These are phyloP conservation scores for Colistium nudipinnis DNA, from an alignment of 2,113 vertebrate genomes.

Conservation along the genomic window DNA sequence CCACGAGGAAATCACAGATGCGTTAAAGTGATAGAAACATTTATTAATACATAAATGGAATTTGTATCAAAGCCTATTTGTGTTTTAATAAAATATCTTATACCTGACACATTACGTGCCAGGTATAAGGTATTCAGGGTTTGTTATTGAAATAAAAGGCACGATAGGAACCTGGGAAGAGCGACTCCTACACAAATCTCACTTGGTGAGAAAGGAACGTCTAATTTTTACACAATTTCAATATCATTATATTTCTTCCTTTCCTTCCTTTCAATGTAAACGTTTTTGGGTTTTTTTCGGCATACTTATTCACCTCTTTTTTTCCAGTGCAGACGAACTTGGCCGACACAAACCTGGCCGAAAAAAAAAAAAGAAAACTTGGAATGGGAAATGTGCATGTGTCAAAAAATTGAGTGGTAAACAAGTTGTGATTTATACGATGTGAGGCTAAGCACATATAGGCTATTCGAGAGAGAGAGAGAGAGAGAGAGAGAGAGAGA, in stretches of 20 bases:
- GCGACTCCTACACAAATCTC: not conserved
- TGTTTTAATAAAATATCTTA: not conserved
- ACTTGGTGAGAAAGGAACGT: no score
- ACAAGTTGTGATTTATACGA: not conserved
- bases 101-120: not conserved
- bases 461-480: no score
- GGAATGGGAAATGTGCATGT: not conserved
- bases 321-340: constrained; percentile 3
- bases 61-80: not conserved
- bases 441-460: not conserved
- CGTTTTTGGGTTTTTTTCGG: constrained; percentile 22
- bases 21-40: no score
- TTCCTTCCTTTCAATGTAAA: constrained; percentile 29
- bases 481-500: no score
- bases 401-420: not conserved
- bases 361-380: constrained; percentile 3
- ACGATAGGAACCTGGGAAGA: not conserved
- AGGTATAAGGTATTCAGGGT: no score
- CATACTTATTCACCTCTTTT: not conserved
- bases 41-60: not conserved
- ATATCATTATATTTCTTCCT: constrained; percentile 11
- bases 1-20: no score
- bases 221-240: no score
- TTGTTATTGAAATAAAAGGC: not conserved
- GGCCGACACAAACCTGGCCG: constrained; percentile 2